These are phyloP conservation scores for Aplidium turbinatum DNA, from an alignment of 23 tunicate species.

Conservation along the genomic window DNA sequence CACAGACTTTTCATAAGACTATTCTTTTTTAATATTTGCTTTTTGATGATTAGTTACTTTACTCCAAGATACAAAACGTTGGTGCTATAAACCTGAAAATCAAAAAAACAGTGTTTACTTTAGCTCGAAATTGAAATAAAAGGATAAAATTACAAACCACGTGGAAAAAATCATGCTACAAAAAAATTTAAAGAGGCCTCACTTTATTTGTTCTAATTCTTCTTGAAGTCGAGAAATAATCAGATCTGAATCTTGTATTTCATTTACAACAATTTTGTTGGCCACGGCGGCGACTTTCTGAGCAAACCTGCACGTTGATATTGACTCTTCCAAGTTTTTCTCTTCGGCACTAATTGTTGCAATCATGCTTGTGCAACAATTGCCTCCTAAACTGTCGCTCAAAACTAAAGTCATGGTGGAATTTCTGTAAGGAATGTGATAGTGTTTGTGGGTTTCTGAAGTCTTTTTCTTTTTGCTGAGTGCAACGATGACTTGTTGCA, in stretches of 20 bases:
- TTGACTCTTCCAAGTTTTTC: conserved; percentile 74
- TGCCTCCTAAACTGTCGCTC: conserved; percentile 92
- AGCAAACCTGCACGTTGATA: conserved; percentile 93
- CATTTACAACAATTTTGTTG: conserved; percentile 69
- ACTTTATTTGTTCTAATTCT: conserved; percentile 44
- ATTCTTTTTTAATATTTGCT: too few relatives aligned
- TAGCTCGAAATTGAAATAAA: too few relatives aligned
- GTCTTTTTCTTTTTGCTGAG: conserved; percentile 44
- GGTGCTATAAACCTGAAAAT: too few relatives aligned
- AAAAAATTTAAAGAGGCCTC: too few relatives aligned
- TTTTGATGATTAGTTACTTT: too few relatives aligned
- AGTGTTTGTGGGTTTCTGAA: conserved; percentile 13
- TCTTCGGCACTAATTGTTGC: conserved; percentile 83
- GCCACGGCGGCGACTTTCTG: conserved; percentile 77
- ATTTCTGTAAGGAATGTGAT: conserved; percentile 89
- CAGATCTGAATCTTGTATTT: conserved; percentile 57
- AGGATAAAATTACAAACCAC: too few relatives aligned
- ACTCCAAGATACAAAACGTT: too few relatives aligned
- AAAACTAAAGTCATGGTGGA: conserved; percentile 83
- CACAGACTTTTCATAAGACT: too few relatives aligned
- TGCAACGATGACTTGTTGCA: conserved; percentile 88
- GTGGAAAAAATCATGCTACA: too few relatives aligned
- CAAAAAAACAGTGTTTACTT: too few relatives aligned
- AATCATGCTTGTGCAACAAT: conserved; percentile 82
- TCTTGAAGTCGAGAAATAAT: conserved; percentile 61